Evolutionary conservation across 1,140 invertebrate genomes (phyloP), one percentile per base, ranked within the genome.

Genomic region (Sipha flava): DNA sequence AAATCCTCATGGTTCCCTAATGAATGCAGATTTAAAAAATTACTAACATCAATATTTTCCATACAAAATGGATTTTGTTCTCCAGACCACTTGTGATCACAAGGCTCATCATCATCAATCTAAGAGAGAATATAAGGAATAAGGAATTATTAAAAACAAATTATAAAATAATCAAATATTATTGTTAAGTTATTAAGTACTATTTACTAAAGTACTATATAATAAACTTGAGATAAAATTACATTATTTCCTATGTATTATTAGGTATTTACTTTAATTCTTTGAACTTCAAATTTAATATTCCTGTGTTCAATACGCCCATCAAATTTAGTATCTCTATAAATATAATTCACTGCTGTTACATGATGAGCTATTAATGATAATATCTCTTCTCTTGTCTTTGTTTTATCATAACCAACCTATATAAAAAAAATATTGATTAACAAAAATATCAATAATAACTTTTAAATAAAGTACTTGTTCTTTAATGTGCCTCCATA

Each of bases 21-120:
- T 10, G 97, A 99, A 86, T 99, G 97, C 26, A 98, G 89, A 88
- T 99, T 99, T 52, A 99, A 88, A 87, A 99, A 99, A 88, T 99
- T 99, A 83, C 96, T 98, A 64, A 99, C 98, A 86, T 99, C 98
- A 83, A 99, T 98, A 85, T 99, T 98, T 84, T 95, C 93, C 84
- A 95, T 91, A 86, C 98, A 99, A 86, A 98, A 99, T 66, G 94
- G 94, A 88, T 97, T 98, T 77, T 90, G 87, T 79, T 95, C 92
- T 18, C 90, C 89, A 79, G 89, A 88, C 81, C 88, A 88, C 26
- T 88, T 87, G 16, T 85, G 85, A 79, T 88, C 89, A 85, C 95
- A 97, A 23, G 93, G 89, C 0, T 91, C 90, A 84, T 96, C 93
- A 85, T 96, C 94, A 86, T 97, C 95, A 84, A 97, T 96, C 90